These are phyloP conservation scores for Dreissena polymorpha DNA, from an alignment of 1,140 invertebrate species.

Conservation along the genomic window DNA sequence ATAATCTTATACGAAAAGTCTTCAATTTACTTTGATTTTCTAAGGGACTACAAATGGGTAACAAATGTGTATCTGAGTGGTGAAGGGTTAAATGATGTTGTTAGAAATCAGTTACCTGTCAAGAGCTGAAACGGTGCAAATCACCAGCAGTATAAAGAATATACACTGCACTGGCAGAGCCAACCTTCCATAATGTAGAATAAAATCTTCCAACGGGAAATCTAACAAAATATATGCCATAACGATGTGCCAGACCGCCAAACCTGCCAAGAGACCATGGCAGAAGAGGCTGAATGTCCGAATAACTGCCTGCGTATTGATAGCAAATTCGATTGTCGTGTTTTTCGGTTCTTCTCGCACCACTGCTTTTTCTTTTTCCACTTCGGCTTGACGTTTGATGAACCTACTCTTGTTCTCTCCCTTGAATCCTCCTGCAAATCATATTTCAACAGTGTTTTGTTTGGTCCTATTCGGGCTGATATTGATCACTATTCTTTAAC, in stretches of 20 bases:
- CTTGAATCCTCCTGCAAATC: slow-evolving; percentile 73
- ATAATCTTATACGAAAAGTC: too few relatives aligned
- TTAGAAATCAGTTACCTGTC: slow-evolving; percentile 77
- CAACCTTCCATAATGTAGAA: slow-evolving; percentile 69
- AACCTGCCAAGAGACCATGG: slow-evolving; percentile 74
- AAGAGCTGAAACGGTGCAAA: slow-evolving; percentile 72
- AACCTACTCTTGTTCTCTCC: slow-evolving; percentile 68
- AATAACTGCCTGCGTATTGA: slow-evolving; percentile 67
- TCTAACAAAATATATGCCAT: slow-evolving; percentile 66
- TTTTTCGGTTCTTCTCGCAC: slow-evolving; percentile 53
- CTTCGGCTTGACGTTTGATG: slow-evolving; percentile 63
- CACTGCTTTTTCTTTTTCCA: slow-evolving; percentile 59
- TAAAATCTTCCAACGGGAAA: slow-evolving; percentile 65
- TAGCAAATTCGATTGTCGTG: slow-evolving; percentile 73
- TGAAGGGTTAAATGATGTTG: too few relatives aligned
- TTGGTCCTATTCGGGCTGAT: too few relatives aligned
- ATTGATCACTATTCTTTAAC: too few relatives aligned
- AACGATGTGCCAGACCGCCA: slow-evolving; percentile 73
- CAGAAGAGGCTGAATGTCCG: slow-evolving; percentile 70
- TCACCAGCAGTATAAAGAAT: slow-evolving; percentile 71
- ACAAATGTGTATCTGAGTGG: too few relatives aligned
- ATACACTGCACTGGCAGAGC: slow-evolving; percentile 72
- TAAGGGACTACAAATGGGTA: too few relatives aligned
- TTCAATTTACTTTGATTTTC: too few relatives aligned
- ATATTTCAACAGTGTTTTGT: too few relatives aligned